These are phyloP conservation scores for Danio aesculapii DNA, from an alignment of 2,797 vertebrate genomes.

Conservation along the genomic window DNA sequence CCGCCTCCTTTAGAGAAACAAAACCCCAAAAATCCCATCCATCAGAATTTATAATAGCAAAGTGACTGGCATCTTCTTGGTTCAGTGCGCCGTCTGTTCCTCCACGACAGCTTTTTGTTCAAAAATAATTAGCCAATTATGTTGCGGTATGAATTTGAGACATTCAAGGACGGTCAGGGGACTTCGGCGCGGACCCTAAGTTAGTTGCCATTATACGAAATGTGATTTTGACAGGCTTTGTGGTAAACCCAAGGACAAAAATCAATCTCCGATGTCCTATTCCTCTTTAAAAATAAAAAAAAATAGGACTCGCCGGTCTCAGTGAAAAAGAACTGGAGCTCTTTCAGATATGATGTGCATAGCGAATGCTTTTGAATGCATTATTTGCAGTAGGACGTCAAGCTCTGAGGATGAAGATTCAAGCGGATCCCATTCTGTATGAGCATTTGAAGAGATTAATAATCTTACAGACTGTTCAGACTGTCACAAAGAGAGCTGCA, in stretches of 20 bases:
- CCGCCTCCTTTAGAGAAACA: conserved; percentile 39
- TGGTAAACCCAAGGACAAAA: conserved; percentile 27
- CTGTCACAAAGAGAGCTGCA: conserved; percentile 3
- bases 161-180: conserved; percentile 30
- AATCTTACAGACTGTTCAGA: conserved; percentile 2
- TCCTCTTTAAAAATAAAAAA: not conserved
- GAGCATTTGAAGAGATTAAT: not conserved
- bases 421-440: not conserved
- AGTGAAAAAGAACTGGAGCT: not conserved
- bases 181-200: not conserved
- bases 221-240: not conserved
- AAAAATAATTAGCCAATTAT: conserved; percentile 51
- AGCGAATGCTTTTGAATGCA: not conserved
- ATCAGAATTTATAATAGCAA: conserved; percentile 62
- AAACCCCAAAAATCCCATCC: conserved; percentile 60
- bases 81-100: conserved; percentile 53
- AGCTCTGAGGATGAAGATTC: conserved; percentile 1
- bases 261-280: not conserved
- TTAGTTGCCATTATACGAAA: not conserved
- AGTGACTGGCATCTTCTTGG: conserved; percentile 54
- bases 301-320: not conserved
- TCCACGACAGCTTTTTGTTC: conserved; percentile 24
- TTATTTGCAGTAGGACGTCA: not conserved
- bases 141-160: conserved; percentile 40
- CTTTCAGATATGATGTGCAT: not conserved